phyloP scores from a whole-genome alignment of 2,113 vertebrate species.

The Lepus timidus region DNA sequence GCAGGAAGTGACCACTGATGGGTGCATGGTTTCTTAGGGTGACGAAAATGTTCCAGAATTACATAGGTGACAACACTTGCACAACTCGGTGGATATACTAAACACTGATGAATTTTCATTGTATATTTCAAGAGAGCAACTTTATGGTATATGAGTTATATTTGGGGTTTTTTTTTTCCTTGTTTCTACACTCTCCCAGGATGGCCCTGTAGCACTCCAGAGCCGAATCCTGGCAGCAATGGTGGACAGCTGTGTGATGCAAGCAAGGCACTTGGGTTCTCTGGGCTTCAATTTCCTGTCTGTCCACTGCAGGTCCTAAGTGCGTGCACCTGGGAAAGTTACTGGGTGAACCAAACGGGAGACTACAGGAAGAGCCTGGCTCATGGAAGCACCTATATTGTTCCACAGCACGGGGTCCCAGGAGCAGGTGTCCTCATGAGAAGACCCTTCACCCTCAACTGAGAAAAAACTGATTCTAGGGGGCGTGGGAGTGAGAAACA shows the following conservation, averaged over 20 bases:
- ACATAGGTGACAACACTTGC: not conserved
- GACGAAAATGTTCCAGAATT: not conserved
- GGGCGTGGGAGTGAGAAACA: not conserved
- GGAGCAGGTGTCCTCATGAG: not conserved
- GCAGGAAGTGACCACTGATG: not conserved
- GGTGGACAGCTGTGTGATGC: not conserved
- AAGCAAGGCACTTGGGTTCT: not conserved
- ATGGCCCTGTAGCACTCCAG: not conserved
- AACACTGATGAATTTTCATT: not conserved
- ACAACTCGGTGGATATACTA: not conserved
- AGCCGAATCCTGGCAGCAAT: not conserved
- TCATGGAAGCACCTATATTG: not conserved
- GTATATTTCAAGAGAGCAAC: not conserved
- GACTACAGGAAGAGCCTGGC: not conserved
- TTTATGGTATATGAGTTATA: not conserved
- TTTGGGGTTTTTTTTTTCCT: not conserved
- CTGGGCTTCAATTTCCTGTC: not conserved
- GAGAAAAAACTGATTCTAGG: not conserved
- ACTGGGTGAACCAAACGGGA: not conserved
- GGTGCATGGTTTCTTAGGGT: not conserved
- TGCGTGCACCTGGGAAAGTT: not conserved
- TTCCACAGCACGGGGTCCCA: not conserved
- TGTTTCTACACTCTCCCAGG: not conserved
- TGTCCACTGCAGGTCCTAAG: not conserved
- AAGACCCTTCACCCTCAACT: not conserved